Evolutionary conservation across 2,113 vertebrate genomes (phyloP).

Genomic region (Rana temporaria): DNA sequence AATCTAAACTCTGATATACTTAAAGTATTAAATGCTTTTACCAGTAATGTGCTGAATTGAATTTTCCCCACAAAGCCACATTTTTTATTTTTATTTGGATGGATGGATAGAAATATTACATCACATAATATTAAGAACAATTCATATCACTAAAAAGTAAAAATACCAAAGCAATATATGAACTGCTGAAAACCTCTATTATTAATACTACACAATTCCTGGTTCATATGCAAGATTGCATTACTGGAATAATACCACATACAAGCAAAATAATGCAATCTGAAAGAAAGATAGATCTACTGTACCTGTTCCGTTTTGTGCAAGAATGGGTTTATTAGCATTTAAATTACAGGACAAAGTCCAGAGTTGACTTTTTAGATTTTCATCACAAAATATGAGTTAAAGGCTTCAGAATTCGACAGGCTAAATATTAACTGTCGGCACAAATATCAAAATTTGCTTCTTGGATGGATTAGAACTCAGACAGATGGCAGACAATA

Average conservation of each 20-base stretch:
- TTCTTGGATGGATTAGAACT: constrained; percentile 4
- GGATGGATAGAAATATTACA: too few relatives aligned
- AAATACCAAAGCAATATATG: constrained; percentile 25
- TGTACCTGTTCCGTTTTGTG: constrained; percentile 29
- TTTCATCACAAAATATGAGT: constrained; percentile 29
- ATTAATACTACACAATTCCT: constrained; percentile 10
- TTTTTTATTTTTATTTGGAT: too few relatives aligned
- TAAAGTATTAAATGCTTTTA: too few relatives aligned
- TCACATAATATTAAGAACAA: neutral
- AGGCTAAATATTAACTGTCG: constrained; percentile 34
- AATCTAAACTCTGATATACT: too few relatives aligned
- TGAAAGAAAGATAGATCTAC: constrained; percentile 21
- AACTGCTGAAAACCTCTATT: constrained; percentile 20
- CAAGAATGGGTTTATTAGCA: constrained; percentile 38
- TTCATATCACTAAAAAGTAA: constrained; percentile 10
- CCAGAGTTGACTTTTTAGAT: neutral
- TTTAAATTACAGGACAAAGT: constrained; percentile 47
- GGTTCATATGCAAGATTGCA: constrained; percentile 16
- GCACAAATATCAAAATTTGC: constrained; percentile 2
- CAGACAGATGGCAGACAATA: neutral
- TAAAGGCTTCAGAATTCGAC: constrained; percentile 14
- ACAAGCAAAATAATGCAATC: constrained; percentile 41
- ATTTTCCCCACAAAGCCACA: too few relatives aligned
- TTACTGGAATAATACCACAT: constrained; percentile 26
- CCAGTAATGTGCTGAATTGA: too few relatives aligned